A percentile compares a stretch with the other conserved stretches of the same genome.
These are phyloP conservation scores for Stegana nigrithorax DNA, from an alignment of 2,888 invertebrate species.

Conservation along the genomic window DNA sequence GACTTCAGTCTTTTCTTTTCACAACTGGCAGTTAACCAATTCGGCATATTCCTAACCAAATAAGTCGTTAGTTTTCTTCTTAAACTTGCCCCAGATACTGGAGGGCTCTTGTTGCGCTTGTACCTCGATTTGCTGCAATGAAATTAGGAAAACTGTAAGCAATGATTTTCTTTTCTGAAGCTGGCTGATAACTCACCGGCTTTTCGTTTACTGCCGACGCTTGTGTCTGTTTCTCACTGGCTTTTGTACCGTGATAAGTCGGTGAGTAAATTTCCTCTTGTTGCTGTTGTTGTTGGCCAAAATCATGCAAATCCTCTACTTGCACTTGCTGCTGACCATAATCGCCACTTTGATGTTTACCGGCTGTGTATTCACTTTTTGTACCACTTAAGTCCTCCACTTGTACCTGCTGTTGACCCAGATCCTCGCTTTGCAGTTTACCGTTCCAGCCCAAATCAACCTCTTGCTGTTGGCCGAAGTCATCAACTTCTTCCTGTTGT, in stretches of 20 bases:
- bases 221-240: conserved; percentile 26
- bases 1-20: conserved; percentile 18
- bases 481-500: conserved; percentile 29
- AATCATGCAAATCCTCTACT: conserved; percentile 35
- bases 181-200: conserved; percentile 32
- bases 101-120: conserved; percentile 46
- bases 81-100: conserved; percentile 51
- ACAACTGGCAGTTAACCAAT: conserved; percentile 40
- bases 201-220: conserved; percentile 29
- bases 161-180: not conserved
- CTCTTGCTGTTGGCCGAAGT: conserved; percentile 45
- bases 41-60: conserved; percentile 39
- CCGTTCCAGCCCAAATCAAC: conserved; percentile 29
- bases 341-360: conserved; percentile 32
- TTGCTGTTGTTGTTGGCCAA: conserved; percentile 34
- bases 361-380: conserved; percentile 23
- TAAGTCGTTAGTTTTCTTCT: conserved; percentile 48
- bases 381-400: conserved; percentile 24
- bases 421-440: conserved; percentile 26
- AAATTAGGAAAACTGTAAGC: not conserved
- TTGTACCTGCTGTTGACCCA: conserved; percentile 36
- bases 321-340: conserved; percentile 39
- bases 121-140: conserved; percentile 42
- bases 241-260: conserved; percentile 4
- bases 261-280: conserved; percentile 26